Evolutionary conservation across 2,113 vertebrate genomes (phyloP).

Genomic region (Myanophis thanlyinensis): DNA sequence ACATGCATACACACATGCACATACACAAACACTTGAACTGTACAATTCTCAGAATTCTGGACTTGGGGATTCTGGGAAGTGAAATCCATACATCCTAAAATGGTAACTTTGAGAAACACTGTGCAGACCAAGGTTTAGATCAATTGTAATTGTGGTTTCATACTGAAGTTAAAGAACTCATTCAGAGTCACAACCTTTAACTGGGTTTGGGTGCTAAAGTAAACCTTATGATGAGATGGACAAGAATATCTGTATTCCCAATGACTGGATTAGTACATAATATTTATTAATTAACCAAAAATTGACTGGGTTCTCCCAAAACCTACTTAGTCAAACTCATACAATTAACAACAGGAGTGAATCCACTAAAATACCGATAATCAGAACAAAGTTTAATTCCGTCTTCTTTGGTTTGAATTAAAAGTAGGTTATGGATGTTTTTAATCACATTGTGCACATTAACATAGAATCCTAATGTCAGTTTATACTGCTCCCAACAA

Average conservation of each 20-base stretch:
- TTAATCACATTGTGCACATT: not conserved
- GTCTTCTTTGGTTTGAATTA: not conserved
- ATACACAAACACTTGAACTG: not conserved
- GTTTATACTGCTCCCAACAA: not conserved
- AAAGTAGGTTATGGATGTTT: not conserved
- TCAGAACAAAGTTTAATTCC: not conserved
- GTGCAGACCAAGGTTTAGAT: not conserved
- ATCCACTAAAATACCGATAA: not conserved
- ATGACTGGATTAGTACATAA: not conserved
- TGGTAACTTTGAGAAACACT: not conserved
- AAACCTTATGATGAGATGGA: not conserved
- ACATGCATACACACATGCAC: not conserved
- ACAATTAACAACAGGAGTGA: not conserved
- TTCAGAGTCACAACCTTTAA: not conserved
- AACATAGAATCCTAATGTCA: not conserved
- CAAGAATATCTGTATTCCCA: not conserved
- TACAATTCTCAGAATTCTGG: not conserved
- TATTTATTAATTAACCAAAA: not conserved
- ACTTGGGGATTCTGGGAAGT: no score
- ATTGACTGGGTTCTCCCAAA: not conserved
- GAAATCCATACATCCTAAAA: not conserved
- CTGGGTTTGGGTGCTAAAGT: not conserved
- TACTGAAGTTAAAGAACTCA: not conserved
- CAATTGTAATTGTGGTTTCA: not conserved
- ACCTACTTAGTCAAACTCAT: not conserved